These are phyloP conservation scores for Lampris megalopsis DNA, from an alignment of 2,113 vertebrate genomes.

Conservation along the genomic window DNA sequence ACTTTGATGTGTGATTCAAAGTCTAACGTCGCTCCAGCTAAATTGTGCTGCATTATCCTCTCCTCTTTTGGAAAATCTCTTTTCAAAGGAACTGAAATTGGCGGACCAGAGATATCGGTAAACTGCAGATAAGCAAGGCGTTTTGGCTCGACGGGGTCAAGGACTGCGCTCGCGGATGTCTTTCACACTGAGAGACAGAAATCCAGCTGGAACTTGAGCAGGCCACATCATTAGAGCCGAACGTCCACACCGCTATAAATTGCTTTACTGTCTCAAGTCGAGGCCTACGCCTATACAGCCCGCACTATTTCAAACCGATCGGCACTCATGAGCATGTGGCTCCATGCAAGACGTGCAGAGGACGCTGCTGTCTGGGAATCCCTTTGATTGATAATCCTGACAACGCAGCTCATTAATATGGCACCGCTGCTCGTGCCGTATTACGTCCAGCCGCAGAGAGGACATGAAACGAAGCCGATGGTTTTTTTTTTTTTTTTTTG, in stretches of 20 bases:
- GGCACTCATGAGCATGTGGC: constrained; percentile 7
- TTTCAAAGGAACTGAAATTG: constrained; percentile 19
- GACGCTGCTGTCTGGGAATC: constrained; percentile 46
- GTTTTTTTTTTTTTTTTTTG: constrained; percentile 21
- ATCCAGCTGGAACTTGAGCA: constrained; percentile 43
- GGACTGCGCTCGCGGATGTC: constrained; percentile 31
- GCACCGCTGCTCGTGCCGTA: constrained; percentile 43
- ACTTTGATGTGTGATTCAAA: constrained; percentile 25
- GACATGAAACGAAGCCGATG: constrained; percentile 40
- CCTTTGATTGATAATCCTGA: constrained; percentile 72
- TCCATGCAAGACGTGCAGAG: constrained; percentile 36
- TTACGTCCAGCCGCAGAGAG: constrained; percentile 59
- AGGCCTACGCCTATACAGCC: not conserved
- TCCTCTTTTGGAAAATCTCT: not conserved
- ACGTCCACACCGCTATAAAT: constrained; percentile 24
- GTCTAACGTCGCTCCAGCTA: constrained; percentile 1
- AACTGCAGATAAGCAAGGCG: constrained; percentile 39
- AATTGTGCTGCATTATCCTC: not conserved
- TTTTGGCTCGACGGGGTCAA: constrained; percentile 48
- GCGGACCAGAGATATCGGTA: constrained; percentile 8
- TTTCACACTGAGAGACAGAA: constrained; percentile 47
- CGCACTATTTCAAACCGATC: constrained; percentile 50
- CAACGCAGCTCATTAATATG: constrained; percentile 62
- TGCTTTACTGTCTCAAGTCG: constrained; percentile 44
- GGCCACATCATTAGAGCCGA: constrained; percentile 18